Conservation (phyloP, 2,797 vertebrate genomes). For the Accipiter minullus region DNA sequence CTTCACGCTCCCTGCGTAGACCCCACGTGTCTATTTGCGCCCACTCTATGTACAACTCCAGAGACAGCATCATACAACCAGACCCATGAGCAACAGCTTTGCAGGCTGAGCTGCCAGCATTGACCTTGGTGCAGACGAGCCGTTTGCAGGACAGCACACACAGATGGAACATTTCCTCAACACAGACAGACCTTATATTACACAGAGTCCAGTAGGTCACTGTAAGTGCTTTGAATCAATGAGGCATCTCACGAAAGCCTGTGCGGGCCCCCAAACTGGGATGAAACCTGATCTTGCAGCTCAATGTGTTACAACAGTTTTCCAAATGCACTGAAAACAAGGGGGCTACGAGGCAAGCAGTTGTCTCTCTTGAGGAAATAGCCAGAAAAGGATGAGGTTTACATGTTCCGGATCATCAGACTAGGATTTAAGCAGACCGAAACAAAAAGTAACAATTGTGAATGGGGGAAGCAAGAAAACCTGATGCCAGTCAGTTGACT, state of each 20-base stretch:
- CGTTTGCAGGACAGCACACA: fast-evolving
- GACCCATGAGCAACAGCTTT: background rate
- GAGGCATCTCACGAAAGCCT: constrained; percentile 26
- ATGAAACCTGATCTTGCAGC: constrained; percentile 35
- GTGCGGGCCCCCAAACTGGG: background rate
- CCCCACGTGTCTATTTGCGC: fast-evolving
- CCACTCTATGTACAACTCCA: background rate
- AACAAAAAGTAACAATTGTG: background rate
- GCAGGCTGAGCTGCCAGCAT: background rate
- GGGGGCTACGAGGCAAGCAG: background rate
- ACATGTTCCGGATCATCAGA: background rate
- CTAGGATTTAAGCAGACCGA: background rate
- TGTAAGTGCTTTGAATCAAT: constrained; percentile 63
- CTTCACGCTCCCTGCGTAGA: background rate
- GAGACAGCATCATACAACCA: fast-evolving
- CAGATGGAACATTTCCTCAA: constrained; percentile 57
- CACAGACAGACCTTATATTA: constrained; percentile 14
- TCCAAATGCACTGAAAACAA: constrained; percentile 53
- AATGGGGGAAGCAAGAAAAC: background rate
- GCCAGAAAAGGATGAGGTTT: background rate
- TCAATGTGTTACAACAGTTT: constrained; percentile 59
- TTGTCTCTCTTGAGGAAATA: constrained; percentile 32
- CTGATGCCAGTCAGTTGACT: background rate
- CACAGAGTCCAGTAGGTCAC: constrained; percentile 43
- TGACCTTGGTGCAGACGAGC: background rate